Base-by-base conservation (phyloP, 2,113 vertebrate genomes). In the Dipodomys ordii region DNA sequence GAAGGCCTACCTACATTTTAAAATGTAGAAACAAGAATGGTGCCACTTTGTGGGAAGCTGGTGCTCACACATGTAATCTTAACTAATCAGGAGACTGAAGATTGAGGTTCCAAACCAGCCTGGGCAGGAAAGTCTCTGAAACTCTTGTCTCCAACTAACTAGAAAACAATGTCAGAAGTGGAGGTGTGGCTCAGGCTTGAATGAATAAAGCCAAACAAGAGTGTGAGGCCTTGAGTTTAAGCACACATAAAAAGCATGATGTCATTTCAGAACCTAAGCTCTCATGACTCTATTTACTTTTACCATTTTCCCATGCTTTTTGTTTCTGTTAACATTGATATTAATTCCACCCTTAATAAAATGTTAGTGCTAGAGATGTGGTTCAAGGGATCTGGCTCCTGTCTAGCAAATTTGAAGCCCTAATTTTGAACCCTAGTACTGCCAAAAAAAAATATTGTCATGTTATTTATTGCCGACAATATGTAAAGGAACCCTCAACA, bases 281-380 rank as follows among this genome's bases (percentile, higher is more conserved):
- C 22, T 49, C 22, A 72, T 46, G 10, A 32, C 73, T 46, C 1
- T 6, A 3, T 62, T 79, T 30, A 49, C 35, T 32, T 39, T 25
- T 65, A 72, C 9, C 22, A 44, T 62, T 87, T 82, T 23, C 19
- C 22, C 15, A 23, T 15, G 22, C 18, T 30, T 25, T 13, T 68
- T 79, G 16, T 88, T 86, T 87, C 67, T 83, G 13, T 94, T 72
- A 67, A 86, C 64, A 69, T 73, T 60, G 83, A 69, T 9, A 39
- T 71, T 90, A 49, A 68, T 69, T 80, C 4, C 28, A 64, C 44
- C 25, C 32, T 87, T 88, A 3, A 49, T 57, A 81, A 76, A 69
- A 7, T 0, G 12, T 28, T 74, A 68, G 25, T 9, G 39, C 62
- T 83, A 8, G 39, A n/a, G 35, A 27, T 65, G 8, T 19, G 30